Percentiles rank a stretch among this genome's conserved stretches.
phyloP scores from a whole-genome alignment of 2,113 vertebrate genomes.

The Mastomys natalensis region DNA sequence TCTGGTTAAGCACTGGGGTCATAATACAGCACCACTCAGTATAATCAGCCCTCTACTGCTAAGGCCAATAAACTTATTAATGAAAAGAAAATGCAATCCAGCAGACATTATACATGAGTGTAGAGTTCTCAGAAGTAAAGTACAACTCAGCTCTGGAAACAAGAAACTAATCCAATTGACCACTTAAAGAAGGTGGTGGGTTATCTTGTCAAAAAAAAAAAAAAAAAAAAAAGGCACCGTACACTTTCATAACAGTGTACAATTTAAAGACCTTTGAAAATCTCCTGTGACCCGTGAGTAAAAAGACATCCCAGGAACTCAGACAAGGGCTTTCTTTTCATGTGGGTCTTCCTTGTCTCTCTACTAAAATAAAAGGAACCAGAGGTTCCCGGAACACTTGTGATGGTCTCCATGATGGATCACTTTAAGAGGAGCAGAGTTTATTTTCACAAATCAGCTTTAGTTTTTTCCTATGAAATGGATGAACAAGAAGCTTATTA shows the following conservation, averaged over 20 bases:
- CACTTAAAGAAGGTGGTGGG: conserved; percentile 87
- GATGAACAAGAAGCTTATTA: conserved; percentile 75
- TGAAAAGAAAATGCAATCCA: neutral
- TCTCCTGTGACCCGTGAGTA: conserved; percentile 73
- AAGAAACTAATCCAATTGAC: conserved; percentile 79
- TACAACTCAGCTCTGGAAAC: conserved; percentile 66
- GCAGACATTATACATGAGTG: neutral
- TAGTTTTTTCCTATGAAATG: conserved; percentile 64
- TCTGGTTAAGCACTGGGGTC: neutral
- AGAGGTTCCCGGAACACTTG: neutral
- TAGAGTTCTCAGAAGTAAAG: conserved; percentile 64
- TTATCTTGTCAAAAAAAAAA: conserved; percentile 76
- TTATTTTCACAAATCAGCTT: conserved; percentile 80
- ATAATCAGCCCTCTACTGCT: neutral
- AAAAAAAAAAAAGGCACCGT: neutral
- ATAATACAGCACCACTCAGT: conserved; percentile 40
- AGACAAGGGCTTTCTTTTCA: conserved; percentile 64
- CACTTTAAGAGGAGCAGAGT: conserved; percentile 71
- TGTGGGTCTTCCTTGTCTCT: conserved; percentile 41
- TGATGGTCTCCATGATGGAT: conserved; percentile 58
- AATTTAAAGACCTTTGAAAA: conserved; percentile 73
- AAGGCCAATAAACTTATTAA: conserved; percentile 21
- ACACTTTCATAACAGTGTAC: conserved; percentile 55
- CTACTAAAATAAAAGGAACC: conserved; percentile 65
- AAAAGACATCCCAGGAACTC: conserved; percentile 62